Evolutionary conservation across 2,888 invertebrate genomes (phyloP), one percentile per base, ranked within the genome.

Genomic region (Glyphotaelius pellucidus): DNA sequence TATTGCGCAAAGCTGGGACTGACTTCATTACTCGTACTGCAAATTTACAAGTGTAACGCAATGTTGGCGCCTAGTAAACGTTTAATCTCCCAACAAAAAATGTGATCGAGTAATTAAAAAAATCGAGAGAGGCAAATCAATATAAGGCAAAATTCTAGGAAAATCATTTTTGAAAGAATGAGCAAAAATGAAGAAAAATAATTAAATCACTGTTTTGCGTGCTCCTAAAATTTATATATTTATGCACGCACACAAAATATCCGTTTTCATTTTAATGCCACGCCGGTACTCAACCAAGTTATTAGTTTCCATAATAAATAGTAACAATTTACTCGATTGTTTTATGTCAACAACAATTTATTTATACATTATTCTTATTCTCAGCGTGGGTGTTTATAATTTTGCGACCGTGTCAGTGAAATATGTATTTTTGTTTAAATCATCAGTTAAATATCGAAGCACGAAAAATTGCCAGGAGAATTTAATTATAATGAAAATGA

Each of bases 61-160:
- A 87, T 87, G 87, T 52, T 52, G 87, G 52, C 87, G 87, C 52
- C 87, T 67, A 11, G 87, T 67, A 14, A 52, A 35, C 25, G 9
- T 67, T 25, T 67, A 67, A 67, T 67, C 7, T 25, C 9, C 19
- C 7, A 9, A 5, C 67, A 19, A 19, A 67, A 67, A 67, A 67
- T 7, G 25, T 25, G 25, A 7, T 25, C 9, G 2, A 67, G 67
- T 67, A 7, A 67, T 67, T 25, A 7, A 25, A 25, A 67, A 1
- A 67, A 25, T n/a, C n/a, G n/a, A 67, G 9, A 67, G 67, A 9
- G 67, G 25, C 67, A 67, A 67, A 52, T 19, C 19, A 52, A 19
- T 52, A 67, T 67, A 25, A 7, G 25, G 25, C 7, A 0, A 67
- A 67, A n/a, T 67, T 67, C 9, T 25, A 67, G 19, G 52, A 67